Conservation (phyloP, 2,113 vertebrate genomes). For the Poeciliopsis prolifica region DNA sequence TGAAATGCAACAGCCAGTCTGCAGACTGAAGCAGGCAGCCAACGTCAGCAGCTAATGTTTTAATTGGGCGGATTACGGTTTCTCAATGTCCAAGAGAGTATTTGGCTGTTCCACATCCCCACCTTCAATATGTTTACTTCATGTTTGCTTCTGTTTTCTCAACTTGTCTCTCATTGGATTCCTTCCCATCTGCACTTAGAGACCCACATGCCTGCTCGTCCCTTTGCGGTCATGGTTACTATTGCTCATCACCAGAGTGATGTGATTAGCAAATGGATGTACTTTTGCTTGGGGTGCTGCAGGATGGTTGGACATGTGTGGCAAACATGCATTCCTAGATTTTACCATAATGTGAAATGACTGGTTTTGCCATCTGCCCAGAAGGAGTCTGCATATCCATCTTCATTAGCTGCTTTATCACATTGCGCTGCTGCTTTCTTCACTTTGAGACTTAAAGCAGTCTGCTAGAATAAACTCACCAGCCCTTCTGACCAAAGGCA, state of each 20-base stretch:
- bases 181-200: constrained; percentile 12
- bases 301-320: background rate
- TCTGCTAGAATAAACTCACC: constrained; percentile 15
- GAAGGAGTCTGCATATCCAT: background rate
- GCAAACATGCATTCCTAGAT: constrained; percentile 12
- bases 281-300: constrained; percentile 2
- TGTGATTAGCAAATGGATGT: constrained; percentile 2
- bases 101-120: constrained; percentile 22
- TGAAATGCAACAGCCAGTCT: constrained; percentile 3
- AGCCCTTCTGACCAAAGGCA: constrained; percentile 36
- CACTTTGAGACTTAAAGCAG: constrained; percentile 13
- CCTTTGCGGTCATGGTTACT: constrained; percentile 24
- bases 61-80: constrained; percentile 39
- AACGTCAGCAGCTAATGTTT: constrained; percentile 45
- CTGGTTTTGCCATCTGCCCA: constrained; percentile 27
- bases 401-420: constrained; percentile 1
- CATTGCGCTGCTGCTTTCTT: background rate
- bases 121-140: constrained; percentile 7
- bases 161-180: constrained; percentile 2
- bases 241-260: constrained; percentile 25
- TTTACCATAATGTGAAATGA: constrained; percentile 12
- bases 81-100: constrained; percentile 5
- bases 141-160: background rate
- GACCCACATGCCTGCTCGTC: background rate
- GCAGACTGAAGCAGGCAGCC: constrained; percentile 26